A percentile compares a stretch with the other conserved stretches of the same genome.
Evolutionary conservation across 2,113 vertebrate genomes (phyloP).

Genomic region (Helogale parvula): DNA sequence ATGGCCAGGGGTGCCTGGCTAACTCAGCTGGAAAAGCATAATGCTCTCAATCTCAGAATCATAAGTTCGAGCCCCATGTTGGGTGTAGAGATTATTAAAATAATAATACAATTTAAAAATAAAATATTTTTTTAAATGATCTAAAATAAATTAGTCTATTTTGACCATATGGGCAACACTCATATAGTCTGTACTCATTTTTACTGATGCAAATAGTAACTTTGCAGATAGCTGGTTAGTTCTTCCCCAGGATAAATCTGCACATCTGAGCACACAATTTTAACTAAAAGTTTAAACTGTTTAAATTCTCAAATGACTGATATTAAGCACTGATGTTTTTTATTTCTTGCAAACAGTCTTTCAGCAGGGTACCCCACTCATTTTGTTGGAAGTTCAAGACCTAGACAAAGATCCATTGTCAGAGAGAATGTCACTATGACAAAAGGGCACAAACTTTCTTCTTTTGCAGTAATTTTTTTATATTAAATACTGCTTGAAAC

Average conservation of each 20-base stretch:
- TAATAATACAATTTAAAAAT: background rate
- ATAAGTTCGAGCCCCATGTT: background rate
- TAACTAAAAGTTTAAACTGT: constrained; percentile 40
- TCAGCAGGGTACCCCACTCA: background rate
- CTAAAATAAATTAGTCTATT: constrained; percentile 17
- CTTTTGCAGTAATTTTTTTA: constrained; percentile 9
- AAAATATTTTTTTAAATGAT: background rate
- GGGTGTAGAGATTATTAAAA: background rate
- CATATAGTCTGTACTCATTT: background rate
- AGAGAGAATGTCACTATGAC: constrained; percentile 29
- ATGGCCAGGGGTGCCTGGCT: no score
- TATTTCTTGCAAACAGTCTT: background rate
- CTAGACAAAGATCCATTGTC: constrained; percentile 53
- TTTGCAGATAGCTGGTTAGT: background rate
- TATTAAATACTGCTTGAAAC: background rate
- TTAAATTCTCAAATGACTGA: background rate
- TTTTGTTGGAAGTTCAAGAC: constrained; percentile 24
- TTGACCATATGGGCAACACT: background rate
- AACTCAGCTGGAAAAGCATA: no score
- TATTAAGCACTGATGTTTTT: background rate
- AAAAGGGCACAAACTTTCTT: background rate
- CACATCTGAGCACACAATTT: background rate
- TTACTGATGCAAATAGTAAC: background rate
- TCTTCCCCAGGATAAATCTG: background rate
- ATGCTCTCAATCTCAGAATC: background rate